phyloP scores from a whole-genome alignment of 2,888 invertebrate genomes.

The Lycocerus yunnanus region DNA sequence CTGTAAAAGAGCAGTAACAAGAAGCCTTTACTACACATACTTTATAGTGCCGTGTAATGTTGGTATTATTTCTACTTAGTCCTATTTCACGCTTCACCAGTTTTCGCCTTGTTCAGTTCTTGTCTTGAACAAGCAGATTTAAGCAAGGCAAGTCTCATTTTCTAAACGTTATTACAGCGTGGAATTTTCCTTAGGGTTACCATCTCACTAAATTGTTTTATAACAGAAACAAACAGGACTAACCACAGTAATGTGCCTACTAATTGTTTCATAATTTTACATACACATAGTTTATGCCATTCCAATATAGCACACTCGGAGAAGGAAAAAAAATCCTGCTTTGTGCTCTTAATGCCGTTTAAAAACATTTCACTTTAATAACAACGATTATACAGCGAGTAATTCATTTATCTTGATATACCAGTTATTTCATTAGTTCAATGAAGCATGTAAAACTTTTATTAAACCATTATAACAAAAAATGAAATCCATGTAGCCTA shows the following conservation, averaged over 20 bases:
- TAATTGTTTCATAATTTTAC: conserved; percentile 8
- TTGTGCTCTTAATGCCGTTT: no score
- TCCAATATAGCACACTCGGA: neutral
- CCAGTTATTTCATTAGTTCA: neutral
- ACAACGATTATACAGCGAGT: neutral
- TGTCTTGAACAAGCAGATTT: conserved; percentile 21
- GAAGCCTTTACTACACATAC: conserved; percentile 36
- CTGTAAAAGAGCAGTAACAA: conserved; percentile 35
- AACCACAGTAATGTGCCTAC: neutral
- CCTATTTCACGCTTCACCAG: conserved; percentile 40
- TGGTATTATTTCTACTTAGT: conserved; percentile 43
- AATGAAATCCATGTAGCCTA: neutral
- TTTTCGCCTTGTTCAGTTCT: conserved; percentile 26
- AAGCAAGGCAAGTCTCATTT: conserved; percentile 7
- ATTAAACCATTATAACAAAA: neutral
- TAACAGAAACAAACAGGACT: neutral
- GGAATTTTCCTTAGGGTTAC: conserved; percentile 12
- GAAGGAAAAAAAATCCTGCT: no score
- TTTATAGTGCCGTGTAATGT: conserved; percentile 38
- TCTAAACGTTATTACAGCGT: conserved; percentile 11
- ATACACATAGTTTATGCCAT: neutral
- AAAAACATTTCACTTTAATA: neutral
- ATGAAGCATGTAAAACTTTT: neutral
- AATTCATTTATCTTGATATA: conserved; percentile 1
- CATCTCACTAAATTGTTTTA: conserved; percentile 1